phyloP scores from a whole-genome alignment of 2,113 vertebrate species.

The Scomber japonicus region DNA sequence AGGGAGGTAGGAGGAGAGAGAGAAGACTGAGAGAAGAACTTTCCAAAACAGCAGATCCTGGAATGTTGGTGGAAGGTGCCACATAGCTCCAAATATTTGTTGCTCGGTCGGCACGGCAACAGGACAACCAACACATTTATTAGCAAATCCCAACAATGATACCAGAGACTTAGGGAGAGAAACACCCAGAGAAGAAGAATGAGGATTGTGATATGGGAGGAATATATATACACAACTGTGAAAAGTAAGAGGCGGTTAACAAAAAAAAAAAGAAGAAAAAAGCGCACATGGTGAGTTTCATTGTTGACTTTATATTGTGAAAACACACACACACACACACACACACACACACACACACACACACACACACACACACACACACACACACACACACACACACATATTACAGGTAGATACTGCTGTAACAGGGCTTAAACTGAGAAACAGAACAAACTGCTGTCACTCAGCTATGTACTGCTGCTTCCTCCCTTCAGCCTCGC shows the following conservation, averaged over 20 bases:
- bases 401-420: conserved; percentile 39
- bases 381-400: conserved; percentile 6
- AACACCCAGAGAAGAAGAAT: conserved; percentile 12
- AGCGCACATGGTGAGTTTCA: conserved; percentile 33
- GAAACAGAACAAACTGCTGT: conserved; percentile 57
- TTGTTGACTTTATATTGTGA: conserved; percentile 57
- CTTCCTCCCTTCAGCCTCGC: conserved; percentile 34
- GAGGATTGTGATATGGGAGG: conserved; percentile 7
- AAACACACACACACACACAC: conserved; percentile 22
- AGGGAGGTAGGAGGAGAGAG: conserved; percentile 69
- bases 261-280: background rate
- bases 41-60: conserved; percentile 91
- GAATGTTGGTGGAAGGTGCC: conserved; percentile 92
- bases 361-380: conserved; percentile 13
- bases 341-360: conserved; percentile 13
- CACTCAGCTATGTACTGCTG: conserved; percentile 51
- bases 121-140: conserved; percentile 83
- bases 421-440: conserved; percentile 13
- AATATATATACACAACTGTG: background rate
- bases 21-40: conserved; percentile 83
- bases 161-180: conserved; percentile 29
- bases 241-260: background rate
- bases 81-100: conserved; percentile 95
- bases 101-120: conserved; percentile 89
- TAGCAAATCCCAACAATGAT: conserved; percentile 81